Conservation (phyloP, 2,888 invertebrate genomes). For the Polyploca ridens region DNA sequence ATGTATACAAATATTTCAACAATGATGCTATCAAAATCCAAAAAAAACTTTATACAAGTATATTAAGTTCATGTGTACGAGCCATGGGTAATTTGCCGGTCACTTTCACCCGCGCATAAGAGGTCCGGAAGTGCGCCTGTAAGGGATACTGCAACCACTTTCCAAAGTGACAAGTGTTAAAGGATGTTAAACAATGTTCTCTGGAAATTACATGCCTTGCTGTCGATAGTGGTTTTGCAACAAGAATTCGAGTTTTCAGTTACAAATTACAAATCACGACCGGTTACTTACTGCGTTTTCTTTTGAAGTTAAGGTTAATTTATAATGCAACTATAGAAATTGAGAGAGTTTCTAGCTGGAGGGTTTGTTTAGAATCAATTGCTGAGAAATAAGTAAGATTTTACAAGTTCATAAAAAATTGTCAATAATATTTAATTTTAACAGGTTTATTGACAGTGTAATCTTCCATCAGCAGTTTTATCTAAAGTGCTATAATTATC, state of each 20-base stretch:
- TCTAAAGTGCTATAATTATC: no score
- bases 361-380: background rate
- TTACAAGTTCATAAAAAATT: no score
- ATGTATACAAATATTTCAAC: background rate
- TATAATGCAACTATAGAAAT: background rate
- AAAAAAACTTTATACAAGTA: conserved; percentile 25
- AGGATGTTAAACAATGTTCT: conserved; percentile 30
- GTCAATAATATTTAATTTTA: no score
- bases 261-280: conserved; percentile 1
- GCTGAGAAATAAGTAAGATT: no score
- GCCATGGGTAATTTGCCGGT: conserved; percentile 46
- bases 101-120: conserved; percentile 58
- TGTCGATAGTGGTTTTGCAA: conserved; percentile 9
- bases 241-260: conserved; percentile 1
- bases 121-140: conserved; percentile 29
- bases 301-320: background rate
- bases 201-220: background rate
- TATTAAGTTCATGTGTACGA: conserved; percentile 32
- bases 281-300: background rate
- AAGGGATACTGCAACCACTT: conserved; percentile 21
- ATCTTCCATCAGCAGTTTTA: no score
- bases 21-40: conserved; percentile 42
- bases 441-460: no score
- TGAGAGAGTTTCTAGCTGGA: background rate
- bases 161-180: conserved; percentile 36